phyloP scores from a whole-genome alignment of 2,888 invertebrate genomes.

The Cephus rjabovi region DNA sequence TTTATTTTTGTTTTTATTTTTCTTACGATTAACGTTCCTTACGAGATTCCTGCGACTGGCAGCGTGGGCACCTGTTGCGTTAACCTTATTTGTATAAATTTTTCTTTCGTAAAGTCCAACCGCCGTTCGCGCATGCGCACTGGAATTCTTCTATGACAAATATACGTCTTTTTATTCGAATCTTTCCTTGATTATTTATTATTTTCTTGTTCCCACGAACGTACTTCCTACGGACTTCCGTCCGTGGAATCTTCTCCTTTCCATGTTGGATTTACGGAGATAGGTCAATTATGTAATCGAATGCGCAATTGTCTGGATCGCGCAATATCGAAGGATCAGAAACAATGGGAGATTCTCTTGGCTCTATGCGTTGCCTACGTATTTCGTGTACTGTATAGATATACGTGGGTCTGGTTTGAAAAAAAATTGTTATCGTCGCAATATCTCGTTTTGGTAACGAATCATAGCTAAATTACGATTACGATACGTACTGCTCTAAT shows the following conservation, averaged over 20 bases:
- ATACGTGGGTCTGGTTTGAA: not conserved
- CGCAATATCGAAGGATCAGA: not conserved
- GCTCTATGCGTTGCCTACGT: not conserved
- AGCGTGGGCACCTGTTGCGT: not conserved
- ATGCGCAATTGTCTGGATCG: not conserved
- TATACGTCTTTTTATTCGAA: not conserved
- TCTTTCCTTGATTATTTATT: not conserved
- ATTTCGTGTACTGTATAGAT: not conserved
- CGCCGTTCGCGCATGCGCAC: not conserved
- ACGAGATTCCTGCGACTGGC: not conserved
- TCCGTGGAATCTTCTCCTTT: not conserved
- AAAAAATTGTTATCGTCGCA: not conserved
- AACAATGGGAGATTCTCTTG: not conserved
- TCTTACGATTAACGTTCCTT: not conserved
- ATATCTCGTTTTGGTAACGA: not conserved
- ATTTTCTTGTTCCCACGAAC: not conserved
- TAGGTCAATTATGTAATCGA: not conserved
- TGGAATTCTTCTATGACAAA: not conserved
- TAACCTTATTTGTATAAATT: not conserved
- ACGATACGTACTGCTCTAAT: no score
- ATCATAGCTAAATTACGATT: not conserved
- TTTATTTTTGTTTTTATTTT: not conserved
- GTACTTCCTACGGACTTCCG: not conserved
- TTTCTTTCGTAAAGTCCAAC: not conserved
- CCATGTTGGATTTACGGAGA: not conserved